Conservation (phyloP, 1,140 invertebrate species). For the Drosophila persimilis region DNA sequence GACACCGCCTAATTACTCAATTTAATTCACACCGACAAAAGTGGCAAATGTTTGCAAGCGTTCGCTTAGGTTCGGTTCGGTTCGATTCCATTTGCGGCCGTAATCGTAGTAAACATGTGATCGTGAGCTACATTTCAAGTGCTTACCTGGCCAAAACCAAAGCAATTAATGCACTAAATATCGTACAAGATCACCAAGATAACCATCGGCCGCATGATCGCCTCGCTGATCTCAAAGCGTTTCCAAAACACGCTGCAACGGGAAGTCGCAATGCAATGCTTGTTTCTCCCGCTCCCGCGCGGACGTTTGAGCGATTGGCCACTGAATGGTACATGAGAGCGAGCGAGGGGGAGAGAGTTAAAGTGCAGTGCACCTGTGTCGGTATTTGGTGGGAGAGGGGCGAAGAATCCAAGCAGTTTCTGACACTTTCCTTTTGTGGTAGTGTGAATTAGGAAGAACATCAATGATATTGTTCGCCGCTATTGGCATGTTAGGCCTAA, state of each 20-base stretch:
- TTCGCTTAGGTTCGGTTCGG: slow-evolving; percentile 40
- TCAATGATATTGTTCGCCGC: too few species aligned
- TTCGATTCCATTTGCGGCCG: too few species aligned
- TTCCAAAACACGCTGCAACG: slow-evolving; percentile 24
- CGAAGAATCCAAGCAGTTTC: too few species aligned
- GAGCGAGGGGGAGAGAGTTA: too few species aligned
- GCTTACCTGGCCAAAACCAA: slow-evolving; percentile 11
- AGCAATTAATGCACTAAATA: slow-evolving; percentile 66
- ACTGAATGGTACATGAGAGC: too few species aligned
- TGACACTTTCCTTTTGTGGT: too few species aligned
- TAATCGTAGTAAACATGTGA: slow-evolving; percentile 26
- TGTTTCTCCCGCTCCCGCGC: too few species aligned
- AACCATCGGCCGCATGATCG: slow-evolving; percentile 32
- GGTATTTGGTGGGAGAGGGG: too few species aligned
- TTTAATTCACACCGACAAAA: slow-evolving; percentile 62
- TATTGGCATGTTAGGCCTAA: too few species aligned
- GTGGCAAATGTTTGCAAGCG: slow-evolving; percentile 34
- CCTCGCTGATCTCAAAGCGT: slow-evolving; percentile 51
- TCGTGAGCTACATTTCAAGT: slow-evolving; percentile 71
- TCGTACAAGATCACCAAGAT: slow-evolving; percentile 66
- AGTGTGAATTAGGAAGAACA: too few species aligned
- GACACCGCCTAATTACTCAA: slow-evolving; percentile 68
- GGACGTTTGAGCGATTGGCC: too few species aligned
- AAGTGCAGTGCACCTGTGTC: too few species aligned
- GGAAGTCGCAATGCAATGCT: not conserved